Percentiles rank a stretch among this genome's conserved stretches.
Conservation (phyloP, 2,113 vertebrate genomes). For the Centrocercus urophasianus region DNA sequence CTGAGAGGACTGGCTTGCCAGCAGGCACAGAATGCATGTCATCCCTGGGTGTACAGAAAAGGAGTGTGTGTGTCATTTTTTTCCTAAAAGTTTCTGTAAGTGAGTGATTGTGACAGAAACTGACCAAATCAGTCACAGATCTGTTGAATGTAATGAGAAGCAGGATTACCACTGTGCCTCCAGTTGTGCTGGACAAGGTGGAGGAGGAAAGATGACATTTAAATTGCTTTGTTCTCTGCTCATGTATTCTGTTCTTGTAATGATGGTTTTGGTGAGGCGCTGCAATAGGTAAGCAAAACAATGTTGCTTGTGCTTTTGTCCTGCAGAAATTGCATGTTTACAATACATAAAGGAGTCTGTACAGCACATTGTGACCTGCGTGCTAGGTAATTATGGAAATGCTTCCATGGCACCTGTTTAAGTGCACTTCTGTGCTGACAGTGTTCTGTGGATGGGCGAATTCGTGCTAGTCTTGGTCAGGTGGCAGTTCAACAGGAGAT, state of each 20-base stretch:
- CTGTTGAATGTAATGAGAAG: not conserved
- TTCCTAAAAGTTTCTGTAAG: not conserved
- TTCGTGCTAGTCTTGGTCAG: not conserved
- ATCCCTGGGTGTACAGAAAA: not conserved
- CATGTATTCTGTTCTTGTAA: not conserved
- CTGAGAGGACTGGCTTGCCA: not conserved
- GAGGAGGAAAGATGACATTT: not conserved
- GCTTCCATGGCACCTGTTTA: not conserved
- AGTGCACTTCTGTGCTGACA: not conserved
- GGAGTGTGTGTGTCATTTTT: not conserved
- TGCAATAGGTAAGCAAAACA: not conserved
- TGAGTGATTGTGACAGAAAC: not conserved
- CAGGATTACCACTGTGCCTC: not conserved
- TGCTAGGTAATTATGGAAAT: not conserved
- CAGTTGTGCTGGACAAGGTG: not conserved
- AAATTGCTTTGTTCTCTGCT: not conserved
- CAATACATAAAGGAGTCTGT: not conserved
- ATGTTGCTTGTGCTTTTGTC: not conserved
- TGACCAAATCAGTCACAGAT: not conserved
- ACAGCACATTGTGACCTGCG: conserved; percentile 42
- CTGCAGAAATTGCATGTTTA: conserved; percentile 29
- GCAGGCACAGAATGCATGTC: not conserved
- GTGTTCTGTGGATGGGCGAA: not conserved
- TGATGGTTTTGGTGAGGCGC: not conserved
- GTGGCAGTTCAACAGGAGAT: not conserved